phyloP scores from a whole-genome alignment of 1,140 invertebrate genomes.

The Mya arenaria region DNA sequence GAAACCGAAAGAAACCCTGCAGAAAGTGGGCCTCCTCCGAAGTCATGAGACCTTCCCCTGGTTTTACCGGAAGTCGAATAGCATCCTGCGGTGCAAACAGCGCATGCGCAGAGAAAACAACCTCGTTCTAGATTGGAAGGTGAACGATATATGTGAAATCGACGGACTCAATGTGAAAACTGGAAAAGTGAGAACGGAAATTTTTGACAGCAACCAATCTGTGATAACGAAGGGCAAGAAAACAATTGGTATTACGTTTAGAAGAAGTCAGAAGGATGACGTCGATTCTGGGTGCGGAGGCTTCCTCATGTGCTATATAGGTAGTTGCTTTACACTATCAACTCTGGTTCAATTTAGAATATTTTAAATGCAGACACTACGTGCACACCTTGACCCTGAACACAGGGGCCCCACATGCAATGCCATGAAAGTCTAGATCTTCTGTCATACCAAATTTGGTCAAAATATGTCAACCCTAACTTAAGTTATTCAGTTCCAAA shows the following conservation, averaged over 20 bases:
- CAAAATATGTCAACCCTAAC: too few species aligned
- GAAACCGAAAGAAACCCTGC: neutral
- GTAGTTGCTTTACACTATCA: constrained; percentile 8
- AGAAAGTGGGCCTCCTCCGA: constrained; percentile 4
- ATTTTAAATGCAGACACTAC: too few species aligned
- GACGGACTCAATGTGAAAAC: neutral
- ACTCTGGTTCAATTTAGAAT: too few species aligned
- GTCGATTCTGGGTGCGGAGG: neutral
- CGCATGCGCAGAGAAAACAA: neutral
- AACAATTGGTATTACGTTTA: neutral
- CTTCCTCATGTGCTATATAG: constrained; percentile 37
- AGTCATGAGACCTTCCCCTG: constrained; percentile 36
- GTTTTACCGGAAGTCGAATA: neutral
- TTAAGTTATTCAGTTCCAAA: too few species aligned
- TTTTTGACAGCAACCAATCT: neutral
- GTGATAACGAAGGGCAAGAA: neutral
- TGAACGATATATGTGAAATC: neutral
- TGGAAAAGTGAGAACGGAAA: neutral
- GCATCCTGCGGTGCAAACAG: neutral
- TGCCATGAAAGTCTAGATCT: too few species aligned
- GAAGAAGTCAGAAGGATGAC: neutral
- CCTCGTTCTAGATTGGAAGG: neutral
- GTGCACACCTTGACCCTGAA: too few species aligned
- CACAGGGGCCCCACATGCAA: too few species aligned
- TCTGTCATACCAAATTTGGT: too few species aligned